phyloP scores from a whole-genome alignment of 2,797 vertebrate genomes.

The Pangasius sanitwongsei region DNA sequence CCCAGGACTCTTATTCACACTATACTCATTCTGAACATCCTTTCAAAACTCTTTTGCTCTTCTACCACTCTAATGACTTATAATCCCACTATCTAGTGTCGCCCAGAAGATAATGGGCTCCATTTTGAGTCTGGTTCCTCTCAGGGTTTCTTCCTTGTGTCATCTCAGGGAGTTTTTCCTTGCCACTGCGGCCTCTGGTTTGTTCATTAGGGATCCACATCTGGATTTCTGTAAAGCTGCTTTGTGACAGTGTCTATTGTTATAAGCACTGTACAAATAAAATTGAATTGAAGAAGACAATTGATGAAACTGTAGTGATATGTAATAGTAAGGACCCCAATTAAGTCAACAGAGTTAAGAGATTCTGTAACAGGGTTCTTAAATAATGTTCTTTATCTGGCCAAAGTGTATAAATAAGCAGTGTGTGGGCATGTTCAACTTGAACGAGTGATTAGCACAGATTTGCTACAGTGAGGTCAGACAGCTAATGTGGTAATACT shows the following conservation, averaged over 20 bases:
- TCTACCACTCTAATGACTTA: not conserved
- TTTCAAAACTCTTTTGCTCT: not conserved
- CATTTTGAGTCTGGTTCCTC: not conserved
- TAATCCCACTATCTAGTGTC: not conserved
- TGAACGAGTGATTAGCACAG: not conserved
- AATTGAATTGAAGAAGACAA: not conserved
- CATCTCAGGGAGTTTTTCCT: slow-evolving; percentile 1
- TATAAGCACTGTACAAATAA: not conserved
- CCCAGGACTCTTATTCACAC: not conserved
- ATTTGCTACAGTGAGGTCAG: slow-evolving; percentile 8
- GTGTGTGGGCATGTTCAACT: not conserved
- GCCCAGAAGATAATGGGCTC: not conserved
- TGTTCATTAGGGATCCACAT: not conserved
- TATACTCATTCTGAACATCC: not conserved
- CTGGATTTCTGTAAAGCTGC: not conserved
- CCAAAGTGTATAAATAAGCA: slow-evolving; percentile 18
- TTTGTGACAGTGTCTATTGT: not conserved
- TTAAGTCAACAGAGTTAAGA: not conserved
- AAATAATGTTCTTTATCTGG: not conserved
- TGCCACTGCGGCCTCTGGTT: not conserved
- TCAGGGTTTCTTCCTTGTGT: not conserved
- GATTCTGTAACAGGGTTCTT: not conserved
- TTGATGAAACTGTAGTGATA: not conserved
- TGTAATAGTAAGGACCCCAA: not conserved
- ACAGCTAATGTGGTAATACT: not conserved